Conservation (phyloP, 2,888 invertebrate genomes). For the Tupiocoris notatus region DNA sequence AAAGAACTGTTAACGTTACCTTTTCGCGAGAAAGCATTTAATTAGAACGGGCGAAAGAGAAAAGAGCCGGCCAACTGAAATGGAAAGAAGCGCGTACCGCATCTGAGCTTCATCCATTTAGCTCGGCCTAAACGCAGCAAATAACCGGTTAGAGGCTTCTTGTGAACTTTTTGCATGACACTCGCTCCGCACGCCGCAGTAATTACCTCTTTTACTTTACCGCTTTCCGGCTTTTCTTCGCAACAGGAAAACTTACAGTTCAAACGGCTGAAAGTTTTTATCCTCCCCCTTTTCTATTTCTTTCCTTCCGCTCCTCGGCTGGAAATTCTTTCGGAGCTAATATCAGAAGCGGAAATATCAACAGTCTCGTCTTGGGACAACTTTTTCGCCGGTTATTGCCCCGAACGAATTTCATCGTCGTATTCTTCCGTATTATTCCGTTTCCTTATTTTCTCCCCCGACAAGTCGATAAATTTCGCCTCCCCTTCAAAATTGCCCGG, state of each 20-base stretch:
- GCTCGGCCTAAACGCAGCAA: conserved; percentile 17
- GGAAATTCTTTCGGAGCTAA: neutral
- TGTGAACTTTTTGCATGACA: conserved; percentile 23
- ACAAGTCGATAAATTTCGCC: too few relatives aligned
- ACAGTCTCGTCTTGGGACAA: too few relatives aligned
- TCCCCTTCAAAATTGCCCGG: too few relatives aligned
- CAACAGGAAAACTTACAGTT: conserved; percentile 1
- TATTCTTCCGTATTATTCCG: too few relatives aligned
- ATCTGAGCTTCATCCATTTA: neutral
- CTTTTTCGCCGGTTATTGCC: too few relatives aligned
- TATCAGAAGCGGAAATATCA: too few relatives aligned
- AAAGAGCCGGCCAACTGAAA: neutral
- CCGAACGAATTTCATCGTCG: too few relatives aligned
- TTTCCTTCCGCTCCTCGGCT: neutral
- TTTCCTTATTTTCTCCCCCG: too few relatives aligned
- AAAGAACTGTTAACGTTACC: conserved; percentile 1
- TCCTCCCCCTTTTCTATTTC: neutral
- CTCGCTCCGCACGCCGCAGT: neutral
- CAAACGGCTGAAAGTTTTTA: conserved; percentile 11
- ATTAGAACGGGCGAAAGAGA: neutral
- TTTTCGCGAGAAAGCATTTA: conserved; percentile 11
- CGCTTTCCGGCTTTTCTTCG: conserved; percentile 12
- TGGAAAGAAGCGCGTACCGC: neutral
- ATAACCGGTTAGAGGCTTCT: conserved; percentile 2
- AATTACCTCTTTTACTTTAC: conserved; percentile 22